These are phyloP conservation scores for Campoletis raptor DNA, from an alignment of 2,888 invertebrate genomes.

Conservation along the genomic window DNA sequence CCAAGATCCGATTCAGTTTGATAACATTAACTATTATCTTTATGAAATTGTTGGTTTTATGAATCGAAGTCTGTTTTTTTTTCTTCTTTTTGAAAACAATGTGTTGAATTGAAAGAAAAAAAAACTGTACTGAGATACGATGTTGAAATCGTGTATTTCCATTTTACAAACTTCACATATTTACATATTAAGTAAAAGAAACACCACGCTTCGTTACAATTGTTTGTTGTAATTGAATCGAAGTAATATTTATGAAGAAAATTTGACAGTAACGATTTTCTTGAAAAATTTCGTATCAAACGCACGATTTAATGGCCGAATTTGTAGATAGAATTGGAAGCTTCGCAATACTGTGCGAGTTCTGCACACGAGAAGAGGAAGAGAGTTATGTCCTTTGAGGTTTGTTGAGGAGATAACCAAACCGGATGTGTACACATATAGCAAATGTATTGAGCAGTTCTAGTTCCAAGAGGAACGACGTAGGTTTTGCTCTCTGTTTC, in stretches of 20 bases:
- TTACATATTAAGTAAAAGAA: background rate
- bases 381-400: slow-evolving; percentile 26
- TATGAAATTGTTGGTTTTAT: background rate
- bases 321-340: background rate
- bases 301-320: background rate
- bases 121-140: background rate
- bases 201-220: too few relatives aligned
- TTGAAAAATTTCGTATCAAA: background rate
- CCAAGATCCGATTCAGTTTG: background rate
- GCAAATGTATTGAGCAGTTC: slow-evolving; percentile 11
- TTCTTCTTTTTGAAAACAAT: too few relatives aligned
- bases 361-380: background rate
- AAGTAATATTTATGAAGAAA: background rate
- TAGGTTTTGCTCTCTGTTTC: background rate
- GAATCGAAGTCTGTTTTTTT: background rate
- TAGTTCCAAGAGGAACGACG: slow-evolving; percentile 25
- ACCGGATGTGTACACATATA: slow-evolving; percentile 7
- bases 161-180: background rate
- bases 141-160: background rate
- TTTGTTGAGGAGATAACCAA: slow-evolving; percentile 29
- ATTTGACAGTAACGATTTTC: background rate
- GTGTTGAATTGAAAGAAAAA: background rate
- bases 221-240: background rate
- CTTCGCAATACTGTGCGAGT: background rate
- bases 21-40: background rate